Evolutionary conservation across 2,888 invertebrate genomes (phyloP).

Genomic region (Oligia fasciuncula): DNA sequence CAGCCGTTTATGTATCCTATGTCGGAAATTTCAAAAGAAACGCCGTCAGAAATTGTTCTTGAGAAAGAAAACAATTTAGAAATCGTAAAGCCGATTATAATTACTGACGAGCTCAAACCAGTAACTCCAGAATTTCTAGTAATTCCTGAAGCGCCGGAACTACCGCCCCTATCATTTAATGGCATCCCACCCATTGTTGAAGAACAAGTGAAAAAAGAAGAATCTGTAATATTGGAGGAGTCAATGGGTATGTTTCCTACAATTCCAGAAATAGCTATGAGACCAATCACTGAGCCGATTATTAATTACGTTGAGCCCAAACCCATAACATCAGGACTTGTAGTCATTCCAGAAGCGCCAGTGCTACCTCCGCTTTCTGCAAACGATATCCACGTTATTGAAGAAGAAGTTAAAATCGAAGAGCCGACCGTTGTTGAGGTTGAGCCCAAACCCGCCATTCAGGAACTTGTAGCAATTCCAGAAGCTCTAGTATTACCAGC

Average conservation of each 20-base stretch:
- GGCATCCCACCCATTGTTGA: neutral
- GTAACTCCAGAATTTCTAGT: neutral
- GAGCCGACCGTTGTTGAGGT: neutral
- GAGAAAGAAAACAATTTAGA: constrained; percentile 18
- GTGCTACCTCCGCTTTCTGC: neutral
- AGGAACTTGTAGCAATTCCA: constrained; percentile 3
- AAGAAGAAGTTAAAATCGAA: neutral
- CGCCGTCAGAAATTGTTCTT: neutral
- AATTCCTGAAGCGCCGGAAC: constrained; percentile 23
- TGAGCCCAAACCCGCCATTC: neutral
- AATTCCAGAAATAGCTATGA: neutral
- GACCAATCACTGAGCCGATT: neutral
- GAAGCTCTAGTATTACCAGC: constrained; percentile 20
- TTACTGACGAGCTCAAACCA: neutral
- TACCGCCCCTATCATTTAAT: constrained; percentile 12
- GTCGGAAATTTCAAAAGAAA: constrained; percentile 15
- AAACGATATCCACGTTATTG: neutral
- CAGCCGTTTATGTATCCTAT: constrained; percentile 4
- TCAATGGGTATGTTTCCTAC: neutral
- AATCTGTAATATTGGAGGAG: constrained; percentile 1
- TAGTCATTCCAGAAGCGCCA: constrained; percentile 18
- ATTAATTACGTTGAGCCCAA: neutral
- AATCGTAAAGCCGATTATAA: neutral
- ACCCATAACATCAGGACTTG: neutral
- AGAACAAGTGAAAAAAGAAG: constrained; percentile 16